Base-by-base conservation (phyloP, 2,113 vertebrate species). In the Oncorhynchus keta region DNA sequence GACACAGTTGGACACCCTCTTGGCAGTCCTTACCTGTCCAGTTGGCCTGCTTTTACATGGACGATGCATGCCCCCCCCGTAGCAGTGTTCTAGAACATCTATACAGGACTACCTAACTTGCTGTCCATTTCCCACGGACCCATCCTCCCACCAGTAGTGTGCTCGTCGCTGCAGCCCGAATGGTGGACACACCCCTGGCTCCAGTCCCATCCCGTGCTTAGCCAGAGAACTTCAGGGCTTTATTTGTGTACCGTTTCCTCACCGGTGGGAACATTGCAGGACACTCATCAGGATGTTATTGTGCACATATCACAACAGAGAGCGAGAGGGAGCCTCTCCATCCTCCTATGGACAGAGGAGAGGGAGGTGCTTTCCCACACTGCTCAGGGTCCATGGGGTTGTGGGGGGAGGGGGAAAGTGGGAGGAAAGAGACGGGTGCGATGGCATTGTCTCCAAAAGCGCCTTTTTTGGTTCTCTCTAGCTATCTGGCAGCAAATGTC, bases 241-340 rank as follows among this genome's bases (percentile, higher is more conserved):
- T 75, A 30, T 76, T 75, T 78, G 67, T 74, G 78, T 67, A 49
- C 72, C 7, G 30, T 30, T 78, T 83, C 79, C 81, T 78, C 57
- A 68, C 8, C 24, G 67, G 45, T 70, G 35, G 66, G 51, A 69
- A 72, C 51, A 82, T 24, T 62, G 76, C 26, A 62, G 70, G 49
- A 72, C 75, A 75, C 30, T 70, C 75, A 80, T 22, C 80, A 85
- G 86, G 85, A 88, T 86, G 82, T 81, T 78, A 82, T 76, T 81
- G 78, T 81, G 84, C 35, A 74, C 65, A 49, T 73, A 67, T 59
- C 70, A 85, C 78, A 67, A 74, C 76, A 74, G 71, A 72, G 62
- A 77, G 49, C 75, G 20, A 66, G 32, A 62, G 35, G 32, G 35
- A 62, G 39, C 8, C 76, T 73, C 51, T 74, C 51, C 61, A 55